phyloP scores from a whole-genome alignment of 2,797 vertebrate species.

The Hemitrygon akajei region DNA sequence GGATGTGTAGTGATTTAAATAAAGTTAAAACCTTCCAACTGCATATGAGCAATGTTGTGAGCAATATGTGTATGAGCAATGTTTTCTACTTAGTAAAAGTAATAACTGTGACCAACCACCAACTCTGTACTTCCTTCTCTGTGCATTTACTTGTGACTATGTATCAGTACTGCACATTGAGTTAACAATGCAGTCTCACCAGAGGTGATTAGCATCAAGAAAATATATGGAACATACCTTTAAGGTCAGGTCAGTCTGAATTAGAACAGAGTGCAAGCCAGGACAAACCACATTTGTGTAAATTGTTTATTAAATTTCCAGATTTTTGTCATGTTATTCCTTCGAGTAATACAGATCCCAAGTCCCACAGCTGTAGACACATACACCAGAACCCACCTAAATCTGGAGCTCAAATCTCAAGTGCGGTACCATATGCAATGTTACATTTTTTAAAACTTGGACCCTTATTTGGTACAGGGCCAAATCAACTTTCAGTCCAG shows the following conservation, averaged over 20 bases:
- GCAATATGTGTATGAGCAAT: no score
- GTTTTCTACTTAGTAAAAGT: not conserved
- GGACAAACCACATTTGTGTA: not conserved
- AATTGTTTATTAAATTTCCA: conserved; percentile 35
- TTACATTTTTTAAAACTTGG: not conserved
- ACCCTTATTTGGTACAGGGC: no score
- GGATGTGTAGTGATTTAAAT: not conserved
- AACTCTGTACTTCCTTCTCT: not conserved
- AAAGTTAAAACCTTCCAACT: not conserved
- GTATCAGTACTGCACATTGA: not conserved
- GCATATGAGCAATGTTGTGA: no score
- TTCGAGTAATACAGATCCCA: conserved; percentile 1
- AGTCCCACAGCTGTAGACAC: conserved; percentile 5
- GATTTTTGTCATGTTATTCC: not conserved
- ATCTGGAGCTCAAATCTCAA: not conserved
- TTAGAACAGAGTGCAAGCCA: not conserved
- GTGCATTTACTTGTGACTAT: not conserved
- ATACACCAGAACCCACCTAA: not conserved
- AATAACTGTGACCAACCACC: no score
- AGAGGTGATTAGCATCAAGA: not conserved
- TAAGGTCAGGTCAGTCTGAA: not conserved
- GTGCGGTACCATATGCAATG: not conserved
- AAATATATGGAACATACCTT: no score
- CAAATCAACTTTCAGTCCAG: not conserved
- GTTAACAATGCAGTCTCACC: not conserved